A percentile compares a stretch with the other conserved stretches of the same genome.
These are phyloP conservation scores for Zootermopsis nevadensis DNA, from an alignment of 2,888 invertebrate genomes.

Conservation along the genomic window DNA sequence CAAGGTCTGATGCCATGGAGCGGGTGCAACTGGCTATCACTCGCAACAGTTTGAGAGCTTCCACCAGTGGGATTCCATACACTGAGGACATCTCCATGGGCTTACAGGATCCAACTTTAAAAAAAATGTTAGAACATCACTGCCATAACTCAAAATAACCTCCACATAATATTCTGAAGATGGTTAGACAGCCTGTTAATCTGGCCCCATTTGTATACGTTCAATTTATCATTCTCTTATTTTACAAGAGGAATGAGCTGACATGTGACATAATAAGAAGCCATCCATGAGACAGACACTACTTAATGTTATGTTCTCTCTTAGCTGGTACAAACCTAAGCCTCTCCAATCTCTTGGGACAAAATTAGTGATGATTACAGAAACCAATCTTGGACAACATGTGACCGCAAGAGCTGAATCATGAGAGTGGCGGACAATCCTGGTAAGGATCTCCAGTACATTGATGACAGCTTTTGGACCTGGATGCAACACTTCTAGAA, in stretches of 20 bases:
- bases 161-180: not conserved
- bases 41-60: slow-evolving; percentile 79
- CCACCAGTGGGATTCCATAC: slow-evolving; percentile 76
- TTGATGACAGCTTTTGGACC: slow-evolving; percentile 78
- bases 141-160: not conserved
- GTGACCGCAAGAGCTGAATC: slow-evolving; percentile 74
- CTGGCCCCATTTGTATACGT: no score
- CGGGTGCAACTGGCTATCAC: slow-evolving; percentile 74
- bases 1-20: slow-evolving; percentile 67
- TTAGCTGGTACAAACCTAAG: slow-evolving; percentile 55
- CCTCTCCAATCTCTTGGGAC: slow-evolving; percentile 58
- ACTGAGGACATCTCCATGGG: slow-evolving; percentile 57
- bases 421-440: slow-evolving; percentile 81
- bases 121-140: not conserved
- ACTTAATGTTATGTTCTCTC: no score
- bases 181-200: not conserved
- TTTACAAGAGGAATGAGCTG: no score
- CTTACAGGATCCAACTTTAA: slow-evolving; percentile 41
- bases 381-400: slow-evolving; percentile 73
- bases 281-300: no score
- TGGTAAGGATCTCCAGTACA: slow-evolving; percentile 81
- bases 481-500: slow-evolving; percentile 77
- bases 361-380: slow-evolving; percentile 61
- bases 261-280: no score
- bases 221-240: no score